Conservation (phyloP, 2,888 invertebrate species). For the Graphium colonna region DNA sequence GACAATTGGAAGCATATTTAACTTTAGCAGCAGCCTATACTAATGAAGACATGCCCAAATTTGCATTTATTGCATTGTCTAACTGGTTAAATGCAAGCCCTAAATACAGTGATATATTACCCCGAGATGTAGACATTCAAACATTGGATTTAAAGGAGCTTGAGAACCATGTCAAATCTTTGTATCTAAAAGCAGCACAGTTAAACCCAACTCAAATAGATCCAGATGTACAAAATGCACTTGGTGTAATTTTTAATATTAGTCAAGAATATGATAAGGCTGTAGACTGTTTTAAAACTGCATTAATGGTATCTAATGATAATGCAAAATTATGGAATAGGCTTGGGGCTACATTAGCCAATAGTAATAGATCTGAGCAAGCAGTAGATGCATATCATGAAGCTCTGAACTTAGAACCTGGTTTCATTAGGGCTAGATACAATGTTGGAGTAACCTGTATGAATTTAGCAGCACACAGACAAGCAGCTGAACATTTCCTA, state of each 20-base stretch:
- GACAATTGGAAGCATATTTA: constrained; percentile 91
- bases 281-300: constrained; percentile 96
- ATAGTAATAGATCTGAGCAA: constrained; percentile 96
- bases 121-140: constrained; percentile 68
- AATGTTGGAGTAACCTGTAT: constrained; percentile 99
- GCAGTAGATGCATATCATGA: constrained; percentile 97
- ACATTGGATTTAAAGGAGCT: constrained; percentile 67
- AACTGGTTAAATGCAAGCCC: constrained; percentile 90
- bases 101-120: constrained; percentile 87
- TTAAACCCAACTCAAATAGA: constrained; percentile 87
- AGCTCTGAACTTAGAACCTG: constrained; percentile 94
- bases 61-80: constrained; percentile 90
- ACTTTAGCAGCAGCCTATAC: constrained; percentile 96
- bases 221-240: constrained; percentile 94
- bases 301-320: constrained; percentile 87
- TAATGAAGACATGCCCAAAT: constrained; percentile 95
- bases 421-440: constrained; percentile 97
- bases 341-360: constrained; percentile 97
- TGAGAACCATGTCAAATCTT: constrained; percentile 83
- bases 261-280: constrained; percentile 97
- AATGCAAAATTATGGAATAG: constrained; percentile 98
- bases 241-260: constrained; percentile 97
- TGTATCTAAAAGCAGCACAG: constrained; percentile 90
- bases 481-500: constrained; percentile 97
- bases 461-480: constrained; percentile 95